A percentile compares a stretch with the other conserved stretches of the same genome.
Evolutionary conservation across 2,797 vertebrate species (phyloP).

Genomic region (Hylomyscus alleni): DNA sequence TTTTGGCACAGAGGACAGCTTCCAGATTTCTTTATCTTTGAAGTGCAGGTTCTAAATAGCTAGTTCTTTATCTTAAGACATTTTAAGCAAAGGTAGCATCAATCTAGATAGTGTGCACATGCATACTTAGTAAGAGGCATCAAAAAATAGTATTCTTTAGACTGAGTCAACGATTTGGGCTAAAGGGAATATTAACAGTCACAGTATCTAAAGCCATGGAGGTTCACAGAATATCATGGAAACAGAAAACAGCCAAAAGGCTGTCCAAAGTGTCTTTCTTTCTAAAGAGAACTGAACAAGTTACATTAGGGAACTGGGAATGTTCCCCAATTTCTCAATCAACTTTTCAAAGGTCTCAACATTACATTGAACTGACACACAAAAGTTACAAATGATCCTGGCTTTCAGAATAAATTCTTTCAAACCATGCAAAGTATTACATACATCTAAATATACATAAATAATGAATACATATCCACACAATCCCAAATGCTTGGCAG

Average conservation of each 20-base stretch:
- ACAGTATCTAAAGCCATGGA: conserved; percentile 81
- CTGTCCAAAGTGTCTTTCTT: conserved; percentile 46
- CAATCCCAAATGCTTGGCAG: conserved; percentile 53
- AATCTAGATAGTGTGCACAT: neutral
- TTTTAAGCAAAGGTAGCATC: conserved; percentile 16
- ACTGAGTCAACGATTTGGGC: conserved; percentile 17
- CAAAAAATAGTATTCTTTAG: neutral
- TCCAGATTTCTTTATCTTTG: neutral
- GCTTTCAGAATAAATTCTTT: conserved; percentile 68
- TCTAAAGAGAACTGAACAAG: conserved; percentile 38
- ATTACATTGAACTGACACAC: conserved; percentile 20
- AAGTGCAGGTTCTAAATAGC: conserved; percentile 47
- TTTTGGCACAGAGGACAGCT: conserved; percentile 65
- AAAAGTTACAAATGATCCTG: neutral
- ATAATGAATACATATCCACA: conserved; percentile 5
- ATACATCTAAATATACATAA: conserved; percentile 62
- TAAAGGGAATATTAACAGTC: conserved; percentile 51
- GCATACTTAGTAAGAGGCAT: neutral
- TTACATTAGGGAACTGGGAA: conserved; percentile 38
- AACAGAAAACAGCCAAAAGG: neutral
- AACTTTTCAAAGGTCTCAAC: conserved; percentile 16
- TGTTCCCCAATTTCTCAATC: conserved; percentile 63
- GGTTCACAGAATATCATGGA: conserved; percentile 4
- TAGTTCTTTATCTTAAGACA: neutral
- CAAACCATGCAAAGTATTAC: conserved; percentile 36